Evolutionary conservation across 1,140 invertebrate species (phyloP).

Genomic region (Ptiloglossa arizonensis): DNA sequence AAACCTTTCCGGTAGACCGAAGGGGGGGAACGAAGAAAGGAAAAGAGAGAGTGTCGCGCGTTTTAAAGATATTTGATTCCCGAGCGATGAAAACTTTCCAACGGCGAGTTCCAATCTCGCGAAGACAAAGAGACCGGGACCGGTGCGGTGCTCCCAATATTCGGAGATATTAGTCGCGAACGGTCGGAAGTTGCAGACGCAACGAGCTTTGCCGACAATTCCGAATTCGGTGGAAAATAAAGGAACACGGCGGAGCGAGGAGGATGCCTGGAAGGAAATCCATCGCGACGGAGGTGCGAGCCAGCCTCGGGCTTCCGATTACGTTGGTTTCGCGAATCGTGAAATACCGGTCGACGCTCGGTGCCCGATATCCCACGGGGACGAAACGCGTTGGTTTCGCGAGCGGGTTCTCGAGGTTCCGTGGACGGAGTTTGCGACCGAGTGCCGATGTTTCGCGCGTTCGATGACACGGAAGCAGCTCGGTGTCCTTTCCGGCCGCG

Average conservation of each 20-base stretch:
- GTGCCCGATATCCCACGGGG: conserved; percentile 26
- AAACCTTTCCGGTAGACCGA: background rate
- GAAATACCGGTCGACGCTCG: conserved; percentile 14
- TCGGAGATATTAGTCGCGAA: too few species aligned
- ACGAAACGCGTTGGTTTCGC: background rate
- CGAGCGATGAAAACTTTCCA: background rate
- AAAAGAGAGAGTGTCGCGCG: background rate
- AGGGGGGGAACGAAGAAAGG: background rate
- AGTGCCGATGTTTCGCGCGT: conserved; percentile 43
- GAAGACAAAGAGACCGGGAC: background rate
- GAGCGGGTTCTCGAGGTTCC: conserved; percentile 37
- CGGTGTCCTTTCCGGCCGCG: background rate
- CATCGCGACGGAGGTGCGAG: background rate
- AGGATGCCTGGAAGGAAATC: background rate
- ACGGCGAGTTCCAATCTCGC: background rate
- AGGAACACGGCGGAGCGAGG: background rate
- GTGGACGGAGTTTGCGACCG: conserved; percentile 30
- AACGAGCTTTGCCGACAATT: background rate
- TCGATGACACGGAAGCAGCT: conserved; percentile 34
- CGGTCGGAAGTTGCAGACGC: background rate
- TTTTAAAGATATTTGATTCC: background rate
- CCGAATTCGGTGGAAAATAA: background rate
- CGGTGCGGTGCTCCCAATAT: background rate
- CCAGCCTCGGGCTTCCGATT: background rate
- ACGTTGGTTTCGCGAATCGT: background rate